Evolutionary conservation across 2,888 invertebrate species (phyloP).

Genomic region (Doris montereyensis): DNA sequence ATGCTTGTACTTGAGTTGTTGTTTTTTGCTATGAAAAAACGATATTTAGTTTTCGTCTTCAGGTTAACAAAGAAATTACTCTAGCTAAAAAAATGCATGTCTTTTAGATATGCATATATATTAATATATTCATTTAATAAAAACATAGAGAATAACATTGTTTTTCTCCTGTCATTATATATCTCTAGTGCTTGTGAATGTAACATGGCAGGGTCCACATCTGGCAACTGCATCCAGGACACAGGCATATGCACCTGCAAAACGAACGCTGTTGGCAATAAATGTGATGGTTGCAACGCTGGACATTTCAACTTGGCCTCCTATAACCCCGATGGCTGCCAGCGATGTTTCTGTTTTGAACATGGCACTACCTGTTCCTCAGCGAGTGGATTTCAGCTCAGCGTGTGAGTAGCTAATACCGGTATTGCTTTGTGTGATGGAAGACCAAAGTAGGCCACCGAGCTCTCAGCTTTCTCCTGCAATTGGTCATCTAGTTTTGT

Average conservation of each 20-base stretch:
- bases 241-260: conserved; percentile 58
- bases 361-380: conserved; percentile 51
- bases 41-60: too few species aligned
- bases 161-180: neutral
- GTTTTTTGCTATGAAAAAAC: too few species aligned
- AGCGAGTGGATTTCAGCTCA: conserved; percentile 46
- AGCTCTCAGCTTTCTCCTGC: too few species aligned
- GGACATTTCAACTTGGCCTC: conserved; percentile 54
- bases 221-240: conserved; percentile 43
- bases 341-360: conserved; percentile 58
- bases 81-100: too few species aligned
- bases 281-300: conserved; percentile 55
- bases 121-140: too few species aligned
- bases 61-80: too few species aligned
- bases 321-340: conserved; percentile 83
- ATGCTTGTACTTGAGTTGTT: too few species aligned
- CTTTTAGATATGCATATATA: too few species aligned
- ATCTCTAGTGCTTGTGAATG: conserved; percentile 53
- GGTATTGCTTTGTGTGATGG: too few species aligned
- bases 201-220: conserved; percentile 45
- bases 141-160: neutral
- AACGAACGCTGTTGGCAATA: conserved; percentile 52
- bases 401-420: conserved; percentile 12
- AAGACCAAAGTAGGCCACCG: too few species aligned
- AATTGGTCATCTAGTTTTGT: too few species aligned